phyloP scores from a whole-genome alignment of 2,113 vertebrate genomes.

The Emydura subglobosa region DNA sequence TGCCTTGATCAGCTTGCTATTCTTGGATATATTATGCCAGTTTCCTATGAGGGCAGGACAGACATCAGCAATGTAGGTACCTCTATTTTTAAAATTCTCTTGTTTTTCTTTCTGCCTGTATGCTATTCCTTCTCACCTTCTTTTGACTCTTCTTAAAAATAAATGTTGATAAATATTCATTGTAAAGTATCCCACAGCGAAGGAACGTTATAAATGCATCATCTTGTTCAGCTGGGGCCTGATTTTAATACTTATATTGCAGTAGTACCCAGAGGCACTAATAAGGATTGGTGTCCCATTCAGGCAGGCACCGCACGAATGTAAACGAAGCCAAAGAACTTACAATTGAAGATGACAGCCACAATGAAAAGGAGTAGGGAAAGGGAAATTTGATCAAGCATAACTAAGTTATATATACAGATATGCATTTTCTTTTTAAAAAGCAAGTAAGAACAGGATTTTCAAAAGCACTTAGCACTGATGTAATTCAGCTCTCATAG shows the following conservation, averaged over 20 bases:
- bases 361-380: neutral
- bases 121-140: neutral
- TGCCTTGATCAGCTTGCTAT: conserved; percentile 83
- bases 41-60: conserved; percentile 25
- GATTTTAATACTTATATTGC: neutral
- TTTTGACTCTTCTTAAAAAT: neutral
- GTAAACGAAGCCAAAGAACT: neutral
- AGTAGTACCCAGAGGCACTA: neutral
- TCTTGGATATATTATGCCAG: conserved; percentile 79
- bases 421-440: neutral
- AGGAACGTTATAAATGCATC: neutral
- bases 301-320: neutral
- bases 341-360: neutral
- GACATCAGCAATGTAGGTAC: conserved; percentile 60
- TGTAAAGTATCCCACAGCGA: neutral
- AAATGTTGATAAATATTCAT: neutral
- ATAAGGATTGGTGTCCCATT: neutral
- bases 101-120: neutral
- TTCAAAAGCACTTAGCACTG: neutral
- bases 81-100: neutral
- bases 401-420: neutral
- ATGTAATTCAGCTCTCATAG: neutral
- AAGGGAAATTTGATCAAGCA: neutral
- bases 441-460: neutral
- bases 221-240: neutral